Conservation (phyloP, 2,888 invertebrate genomes). For the Amiota communis region DNA sequence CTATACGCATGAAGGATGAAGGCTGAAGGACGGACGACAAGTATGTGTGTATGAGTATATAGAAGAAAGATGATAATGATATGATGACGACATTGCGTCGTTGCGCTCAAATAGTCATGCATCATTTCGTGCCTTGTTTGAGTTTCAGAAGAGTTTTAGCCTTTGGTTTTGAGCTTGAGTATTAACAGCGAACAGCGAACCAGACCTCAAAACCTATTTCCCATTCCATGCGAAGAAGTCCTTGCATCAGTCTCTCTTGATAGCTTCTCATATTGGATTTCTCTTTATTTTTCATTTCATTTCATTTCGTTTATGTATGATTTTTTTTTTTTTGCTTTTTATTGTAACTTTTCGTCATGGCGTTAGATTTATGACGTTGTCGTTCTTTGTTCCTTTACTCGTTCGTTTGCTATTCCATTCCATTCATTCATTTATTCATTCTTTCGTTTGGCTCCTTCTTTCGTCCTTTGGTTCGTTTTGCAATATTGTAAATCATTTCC, state of each 20-base stretch:
- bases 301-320: background rate
- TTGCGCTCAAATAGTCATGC: slow-evolving; percentile 47
- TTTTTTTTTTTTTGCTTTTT: background rate
- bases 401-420: background rate
- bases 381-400: slow-evolving; percentile 8
- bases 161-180: slow-evolving; percentile 13
- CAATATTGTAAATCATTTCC: slow-evolving; percentile 67
- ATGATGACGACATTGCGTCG: background rate
- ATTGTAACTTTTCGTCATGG: slow-evolving; percentile 66
- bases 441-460: slow-evolving; percentile 2
- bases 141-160: slow-evolving; percentile 27
- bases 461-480: slow-evolving; percentile 35
- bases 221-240: too few species aligned
- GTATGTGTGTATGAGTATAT: too few species aligned
- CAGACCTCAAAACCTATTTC: too few species aligned
- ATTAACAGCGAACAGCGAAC: background rate
- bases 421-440: background rate
- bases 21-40: too few species aligned
- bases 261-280: too few species aligned
- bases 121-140: slow-evolving; percentile 53
- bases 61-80: background rate
- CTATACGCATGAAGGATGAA: too few species aligned
- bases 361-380: slow-evolving; percentile 58
- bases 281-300: background rate
- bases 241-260: too few species aligned